Conservation (phyloP, 1,140 invertebrate species). For the Trachelipus rathkii region DNA sequence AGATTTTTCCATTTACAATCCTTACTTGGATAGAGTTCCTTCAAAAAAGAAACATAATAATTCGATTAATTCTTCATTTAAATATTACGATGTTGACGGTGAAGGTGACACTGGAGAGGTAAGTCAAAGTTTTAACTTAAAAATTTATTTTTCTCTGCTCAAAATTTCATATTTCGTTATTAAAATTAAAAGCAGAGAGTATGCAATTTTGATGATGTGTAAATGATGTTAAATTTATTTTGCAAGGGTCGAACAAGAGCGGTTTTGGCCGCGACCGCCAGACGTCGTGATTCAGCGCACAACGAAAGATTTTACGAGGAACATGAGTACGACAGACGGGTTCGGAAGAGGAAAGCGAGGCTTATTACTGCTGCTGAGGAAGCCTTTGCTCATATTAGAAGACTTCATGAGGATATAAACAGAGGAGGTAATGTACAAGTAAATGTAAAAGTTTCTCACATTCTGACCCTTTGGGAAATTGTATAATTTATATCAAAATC, state of each 20-base stretch:
- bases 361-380: slow-evolving; percentile 91
- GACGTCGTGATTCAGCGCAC: slow-evolving; percentile 77
- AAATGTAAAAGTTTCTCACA: too few relatives aligned
- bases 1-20: slow-evolving; percentile 94
- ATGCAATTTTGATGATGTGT: too few relatives aligned
- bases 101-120: slow-evolving; percentile 47
- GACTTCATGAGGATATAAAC: slow-evolving; percentile 54
- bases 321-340: slow-evolving; percentile 89
- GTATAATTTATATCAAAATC: too few relatives aligned
- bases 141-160: too few relatives aligned
- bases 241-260: slow-evolving; percentile 39
- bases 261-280: slow-evolving; percentile 44
- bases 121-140: background rate
- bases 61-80: slow-evolving; percentile 63
- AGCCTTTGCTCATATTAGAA: slow-evolving; percentile 89
- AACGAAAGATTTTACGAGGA: slow-evolving; percentile 97
- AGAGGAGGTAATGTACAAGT: background rate
- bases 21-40: slow-evolving; percentile 85
- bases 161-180: too few relatives aligned
- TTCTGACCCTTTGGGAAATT: too few relatives aligned
- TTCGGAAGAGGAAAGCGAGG: slow-evolving; percentile 81
- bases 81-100: slow-evolving; percentile 94
- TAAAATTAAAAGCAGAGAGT: too few relatives aligned
- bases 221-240: too few relatives aligned
- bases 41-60: slow-evolving; percentile 61